Percentiles rank a stretch among this genome's conserved stretches.
These are phyloP conservation scores for Lasioglossum figueresi DNA, from an alignment of 2,888 invertebrate species.

Conservation along the genomic window DNA sequence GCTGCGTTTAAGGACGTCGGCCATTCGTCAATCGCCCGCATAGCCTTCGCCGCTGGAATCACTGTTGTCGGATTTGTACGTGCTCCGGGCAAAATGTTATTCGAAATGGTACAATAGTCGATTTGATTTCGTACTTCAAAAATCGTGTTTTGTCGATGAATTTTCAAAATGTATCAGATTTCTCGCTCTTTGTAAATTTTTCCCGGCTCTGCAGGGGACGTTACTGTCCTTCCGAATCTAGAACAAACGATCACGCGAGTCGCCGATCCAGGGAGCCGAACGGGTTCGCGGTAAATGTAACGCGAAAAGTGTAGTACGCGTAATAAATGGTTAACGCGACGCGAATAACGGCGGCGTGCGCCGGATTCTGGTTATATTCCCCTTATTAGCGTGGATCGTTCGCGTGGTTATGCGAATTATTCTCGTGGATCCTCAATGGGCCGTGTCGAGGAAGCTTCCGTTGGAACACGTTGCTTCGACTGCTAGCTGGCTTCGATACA, in stretches of 20 bases:
- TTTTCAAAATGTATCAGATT: background rate
- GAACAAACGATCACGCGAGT: conserved; percentile 27
- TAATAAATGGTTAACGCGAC: conserved; percentile 30
- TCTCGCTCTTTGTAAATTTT: background rate
- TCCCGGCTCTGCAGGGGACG: background rate
- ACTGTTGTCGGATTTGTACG: background rate
- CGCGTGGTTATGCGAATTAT: conserved; percentile 16
- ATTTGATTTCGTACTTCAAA: background rate
- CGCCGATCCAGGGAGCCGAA: conserved; percentile 20
- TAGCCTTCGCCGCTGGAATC: conserved; percentile 30
- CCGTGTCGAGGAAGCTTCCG: background rate
- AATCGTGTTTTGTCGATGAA: background rate
- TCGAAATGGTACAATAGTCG: background rate
- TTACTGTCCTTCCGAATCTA: background rate
- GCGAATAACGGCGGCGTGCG: conserved; percentile 12
- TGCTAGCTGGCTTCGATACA: too few relatives aligned
- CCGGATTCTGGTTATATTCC: conserved; percentile 24
- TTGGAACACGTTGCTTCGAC: background rate
- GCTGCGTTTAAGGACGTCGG: background rate
- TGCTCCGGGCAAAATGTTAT: background rate
- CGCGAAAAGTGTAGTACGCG: conserved; percentile 40
- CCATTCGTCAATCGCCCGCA: background rate
- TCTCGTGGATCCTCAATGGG: background rate
- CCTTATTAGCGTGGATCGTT: conserved; percentile 30
- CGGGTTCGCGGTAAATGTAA: conserved; percentile 54